phyloP scores from a whole-genome alignment of 2,797 vertebrate genomes.

The Fistularia tabacaria region DNA sequence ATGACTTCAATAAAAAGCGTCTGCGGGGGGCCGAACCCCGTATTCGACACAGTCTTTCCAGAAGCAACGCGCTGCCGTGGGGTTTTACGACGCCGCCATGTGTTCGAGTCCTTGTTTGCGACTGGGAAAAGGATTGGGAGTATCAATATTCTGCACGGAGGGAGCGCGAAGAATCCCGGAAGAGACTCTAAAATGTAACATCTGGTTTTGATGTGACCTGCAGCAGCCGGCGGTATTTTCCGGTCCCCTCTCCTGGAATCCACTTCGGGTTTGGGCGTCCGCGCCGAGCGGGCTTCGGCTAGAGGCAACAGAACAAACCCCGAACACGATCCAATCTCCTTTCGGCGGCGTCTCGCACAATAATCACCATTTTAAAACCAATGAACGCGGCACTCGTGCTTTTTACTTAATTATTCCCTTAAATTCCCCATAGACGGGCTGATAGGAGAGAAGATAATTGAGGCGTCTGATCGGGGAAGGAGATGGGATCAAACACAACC shows the following conservation, averaged over 20 bases:
- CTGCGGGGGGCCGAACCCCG: too few relatives aligned
- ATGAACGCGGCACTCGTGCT: conserved; percentile 38
- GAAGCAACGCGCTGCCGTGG: neutral
- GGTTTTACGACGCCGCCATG: neutral
- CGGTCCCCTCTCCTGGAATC: neutral
- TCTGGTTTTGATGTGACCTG: too few relatives aligned
- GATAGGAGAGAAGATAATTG: conserved; percentile 80
- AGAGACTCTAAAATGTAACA: neutral
- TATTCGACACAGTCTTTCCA: too few relatives aligned
- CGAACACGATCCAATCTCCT: conserved; percentile 36
- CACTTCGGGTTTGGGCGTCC: conserved; percentile 10
- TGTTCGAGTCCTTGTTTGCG: neutral
- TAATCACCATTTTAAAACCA: conserved; percentile 60
- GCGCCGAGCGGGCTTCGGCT: conserved; percentile 19
- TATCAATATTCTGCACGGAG: neutral
- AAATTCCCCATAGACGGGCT: conserved; percentile 59
- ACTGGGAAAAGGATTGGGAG: neutral
- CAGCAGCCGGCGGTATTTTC: conserved; percentile 1
- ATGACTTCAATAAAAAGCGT: too few relatives aligned
- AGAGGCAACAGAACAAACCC: conserved; percentile 28
- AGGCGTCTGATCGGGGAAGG: conserved; percentile 75
- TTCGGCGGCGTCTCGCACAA: conserved; percentile 17
- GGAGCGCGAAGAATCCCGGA: neutral
- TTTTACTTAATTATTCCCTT: conserved; percentile 67
- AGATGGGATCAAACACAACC: conserved; percentile 75